phyloP scores from a whole-genome alignment of 2,888 invertebrate genomes.

The Neuroscelio doddi region DNA sequence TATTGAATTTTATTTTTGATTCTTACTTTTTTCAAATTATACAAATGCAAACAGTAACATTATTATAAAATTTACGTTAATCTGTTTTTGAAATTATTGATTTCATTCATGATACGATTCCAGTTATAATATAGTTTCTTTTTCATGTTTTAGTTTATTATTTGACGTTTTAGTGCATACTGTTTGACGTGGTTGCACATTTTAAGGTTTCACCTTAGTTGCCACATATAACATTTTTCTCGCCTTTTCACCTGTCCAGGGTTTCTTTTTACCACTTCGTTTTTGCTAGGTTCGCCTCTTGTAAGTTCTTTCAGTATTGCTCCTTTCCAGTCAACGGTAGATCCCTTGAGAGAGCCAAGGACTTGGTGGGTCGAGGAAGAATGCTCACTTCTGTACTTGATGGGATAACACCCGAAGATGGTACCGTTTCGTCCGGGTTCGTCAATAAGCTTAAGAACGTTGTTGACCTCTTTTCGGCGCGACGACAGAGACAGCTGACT shows the following conservation, averaged over 20 bases:
- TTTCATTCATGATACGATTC: no score
- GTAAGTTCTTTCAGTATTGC: constrained; percentile 22
- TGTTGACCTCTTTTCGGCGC: constrained; percentile 64
- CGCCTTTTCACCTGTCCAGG: not conserved
- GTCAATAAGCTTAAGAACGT: constrained; percentile 66
- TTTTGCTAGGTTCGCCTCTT: constrained; percentile 11
- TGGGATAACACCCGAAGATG: constrained; percentile 37
- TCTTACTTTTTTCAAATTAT: no score
- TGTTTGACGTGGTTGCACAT: no score
- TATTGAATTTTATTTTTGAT: constrained; percentile 7
- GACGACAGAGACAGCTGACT: constrained; percentile 18
- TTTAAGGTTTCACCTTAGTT: no score
- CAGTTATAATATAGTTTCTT: no score
- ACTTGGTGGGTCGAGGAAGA: constrained; percentile 14
- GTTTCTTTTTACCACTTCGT: constrained; percentile 10
- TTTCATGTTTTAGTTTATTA: no score
- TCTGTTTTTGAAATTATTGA: no score
- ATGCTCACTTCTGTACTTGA: constrained; percentile 30
- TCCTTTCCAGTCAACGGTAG: constrained; percentile 23
- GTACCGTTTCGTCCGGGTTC: constrained; percentile 53
- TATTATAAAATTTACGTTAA: no score
- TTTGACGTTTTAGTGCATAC: no score
- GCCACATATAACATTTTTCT: constrained; percentile 2
- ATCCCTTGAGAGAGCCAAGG: constrained; percentile 19
- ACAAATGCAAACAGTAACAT: no score